Evolutionary conservation across 92 coral and sea anemone species (phyloP), one percentile per base, ranked within the genome.

Genomic region (Epizoanthus stellaris): DNA sequence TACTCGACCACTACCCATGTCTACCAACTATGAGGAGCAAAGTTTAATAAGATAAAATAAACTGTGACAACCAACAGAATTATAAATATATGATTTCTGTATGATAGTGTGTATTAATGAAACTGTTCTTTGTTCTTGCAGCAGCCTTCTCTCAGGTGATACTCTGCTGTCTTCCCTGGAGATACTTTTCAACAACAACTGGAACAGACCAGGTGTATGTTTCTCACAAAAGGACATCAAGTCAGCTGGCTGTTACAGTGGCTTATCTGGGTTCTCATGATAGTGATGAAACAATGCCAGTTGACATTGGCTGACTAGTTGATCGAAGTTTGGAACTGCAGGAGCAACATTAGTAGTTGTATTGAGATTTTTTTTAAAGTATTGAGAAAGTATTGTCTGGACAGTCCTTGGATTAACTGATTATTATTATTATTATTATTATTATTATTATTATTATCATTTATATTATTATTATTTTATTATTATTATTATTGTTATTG

Each of bases 131-230:
- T 89, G 88, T 70, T 85, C 40, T 30, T 79, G 92, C 10, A 84
- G 70, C 2, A 21, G 53, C 67, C 52, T 72, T 56, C 90, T 74
- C 54, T 81, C 87, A 20, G 74, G 23, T 39, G 87, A 73, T 49
- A 73, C 83, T 53, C 83, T 53, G 67, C 15, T 63, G 62, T 83
- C 91, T 38, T 82, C 74, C 59, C 91, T 72, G 0, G 68, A 38
- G 40, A 76, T 88, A 14, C 84, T 57, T 11, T 25, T 60, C 66
- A 88, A 74, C 61, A 75, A 62, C 61, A 70, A 57, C 30, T 70
- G 70, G 36, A 82, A 88, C 85, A 88, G 14, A 15, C 91, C 84
- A n/a, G 91, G 91, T 13, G 85, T 73, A 76, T 84, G 88, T 57
- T 75, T 67, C 52, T 76, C 91, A 19, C 86, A 75, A 40, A 88